A percentile compares a stretch with the other conserved stretches of the same genome.
phyloP scores from a whole-genome alignment of 2,888 invertebrate species.

The Ichneumon xanthorius region DNA sequence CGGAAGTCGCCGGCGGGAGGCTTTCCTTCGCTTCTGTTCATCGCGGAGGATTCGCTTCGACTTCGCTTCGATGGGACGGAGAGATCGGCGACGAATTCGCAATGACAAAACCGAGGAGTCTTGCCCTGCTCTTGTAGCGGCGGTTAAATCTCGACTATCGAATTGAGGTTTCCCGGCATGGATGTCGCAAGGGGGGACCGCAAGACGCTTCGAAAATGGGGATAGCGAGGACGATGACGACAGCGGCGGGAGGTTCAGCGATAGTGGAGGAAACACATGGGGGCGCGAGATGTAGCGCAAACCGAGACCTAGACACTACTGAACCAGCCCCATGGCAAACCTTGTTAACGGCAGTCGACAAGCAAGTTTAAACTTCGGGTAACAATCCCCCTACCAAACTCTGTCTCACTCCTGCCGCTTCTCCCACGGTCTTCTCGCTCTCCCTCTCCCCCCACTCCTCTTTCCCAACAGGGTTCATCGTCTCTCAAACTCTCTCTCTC shows the following conservation, averaged over 20 bases:
- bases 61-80: neutral
- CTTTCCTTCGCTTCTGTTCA: slow-evolving; percentile 1
- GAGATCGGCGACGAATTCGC: neutral
- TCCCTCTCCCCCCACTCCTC: slow-evolving; percentile 63
- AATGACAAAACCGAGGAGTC: slow-evolving; percentile 16
- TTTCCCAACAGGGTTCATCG: slow-evolving; percentile 61
- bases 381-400: slow-evolving; percentile 82
- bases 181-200: slow-evolving; percentile 39
- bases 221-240: slow-evolving; percentile 36
- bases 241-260: slow-evolving; percentile 44
- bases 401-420: slow-evolving; percentile 64
- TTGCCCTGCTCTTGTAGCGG: slow-evolving; percentile 43
- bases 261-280: slow-evolving; percentile 62
- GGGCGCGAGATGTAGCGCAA: slow-evolving; percentile 82
- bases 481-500: slow-evolving; percentile 60
- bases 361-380: slow-evolving; percentile 85
- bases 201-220: slow-evolving; percentile 60
- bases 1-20: slow-evolving; percentile 13
- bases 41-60: neutral
- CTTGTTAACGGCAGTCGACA: slow-evolving; percentile 85
- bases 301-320: slow-evolving; percentile 84
- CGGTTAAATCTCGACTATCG: slow-evolving; percentile 61
- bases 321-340: slow-evolving; percentile 84
- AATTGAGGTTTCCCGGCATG: slow-evolving; percentile 33
- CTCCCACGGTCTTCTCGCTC: slow-evolving; percentile 67